phyloP scores from a whole-genome alignment of 2,888 invertebrate species.

The Cactoblastis cactorum region DNA sequence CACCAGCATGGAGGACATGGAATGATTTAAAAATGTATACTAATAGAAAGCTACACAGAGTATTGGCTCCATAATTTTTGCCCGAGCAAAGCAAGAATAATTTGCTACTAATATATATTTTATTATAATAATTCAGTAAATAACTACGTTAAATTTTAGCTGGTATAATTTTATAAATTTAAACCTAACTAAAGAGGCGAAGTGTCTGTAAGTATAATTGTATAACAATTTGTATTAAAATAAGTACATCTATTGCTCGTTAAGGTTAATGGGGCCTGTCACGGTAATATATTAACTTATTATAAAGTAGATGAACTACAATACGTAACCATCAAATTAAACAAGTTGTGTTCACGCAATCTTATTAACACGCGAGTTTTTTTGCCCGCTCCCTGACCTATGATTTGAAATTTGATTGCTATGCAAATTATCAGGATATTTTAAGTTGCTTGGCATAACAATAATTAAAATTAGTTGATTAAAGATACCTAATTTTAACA shows the following conservation, averaged over 20 bases:
- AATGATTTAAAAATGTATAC: no score
- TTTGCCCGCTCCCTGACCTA: slow-evolving; percentile 1
- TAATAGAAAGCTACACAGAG: no score
- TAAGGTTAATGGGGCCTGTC: not conserved
- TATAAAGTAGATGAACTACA: not conserved
- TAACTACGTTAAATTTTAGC: no score
- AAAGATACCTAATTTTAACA: no score
- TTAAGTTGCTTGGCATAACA: no score
- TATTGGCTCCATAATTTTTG: no score
- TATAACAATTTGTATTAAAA: slow-evolving; percentile 3
- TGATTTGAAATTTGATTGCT: not conserved
- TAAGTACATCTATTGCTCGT: not conserved
- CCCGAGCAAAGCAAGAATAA: no score
- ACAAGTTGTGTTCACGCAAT: not conserved
- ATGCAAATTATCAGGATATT: not conserved
- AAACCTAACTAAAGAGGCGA: not conserved
- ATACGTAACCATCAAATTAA: not conserved
- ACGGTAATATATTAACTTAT: not conserved
- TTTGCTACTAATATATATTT: no score
- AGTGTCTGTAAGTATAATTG: not conserved
- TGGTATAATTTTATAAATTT: slow-evolving; percentile 1
- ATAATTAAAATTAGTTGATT: no score
- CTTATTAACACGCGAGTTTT: slow-evolving; percentile 1
- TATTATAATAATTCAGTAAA: no score
- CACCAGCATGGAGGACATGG: no score